Evolutionary conservation across 2,797 vertebrate species (phyloP).

Genomic region (Dromococcyx pavoninus): DNA sequence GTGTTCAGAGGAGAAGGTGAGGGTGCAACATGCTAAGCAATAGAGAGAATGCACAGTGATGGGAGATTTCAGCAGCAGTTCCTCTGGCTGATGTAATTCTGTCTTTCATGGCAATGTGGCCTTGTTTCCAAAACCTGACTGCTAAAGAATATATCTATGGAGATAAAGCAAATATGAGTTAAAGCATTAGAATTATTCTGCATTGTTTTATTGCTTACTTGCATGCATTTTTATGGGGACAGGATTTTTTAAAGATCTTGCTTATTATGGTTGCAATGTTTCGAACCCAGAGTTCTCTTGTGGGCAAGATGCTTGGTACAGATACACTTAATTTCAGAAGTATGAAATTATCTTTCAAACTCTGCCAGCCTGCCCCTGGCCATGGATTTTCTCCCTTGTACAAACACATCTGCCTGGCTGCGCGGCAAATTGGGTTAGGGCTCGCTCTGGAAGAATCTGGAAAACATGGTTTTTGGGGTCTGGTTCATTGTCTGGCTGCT

Average conservation of each 20-base stretch:
- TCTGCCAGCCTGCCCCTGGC: neutral
- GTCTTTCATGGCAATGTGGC: neutral
- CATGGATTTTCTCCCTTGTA: neutral
- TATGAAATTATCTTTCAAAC: neutral
- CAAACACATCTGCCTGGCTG: neutral
- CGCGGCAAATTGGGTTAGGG: neutral
- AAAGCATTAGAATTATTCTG: neutral
- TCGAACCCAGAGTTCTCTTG: neutral
- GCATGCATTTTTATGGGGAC: neutral
- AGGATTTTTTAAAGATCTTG: neutral
- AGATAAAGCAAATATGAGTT: neutral
- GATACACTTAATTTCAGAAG: neutral
- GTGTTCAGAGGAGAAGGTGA: conserved; percentile 95
- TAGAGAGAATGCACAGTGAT: neutral
- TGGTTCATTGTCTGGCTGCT: neutral
- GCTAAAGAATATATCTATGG: neutral
- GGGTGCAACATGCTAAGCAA: neutral
- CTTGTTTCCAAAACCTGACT: neutral
- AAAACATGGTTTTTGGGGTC: neutral
- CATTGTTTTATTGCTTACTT: neutral
- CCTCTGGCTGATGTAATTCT: neutral
- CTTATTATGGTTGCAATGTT: neutral
- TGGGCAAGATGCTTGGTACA: neutral
- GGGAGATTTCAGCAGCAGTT: neutral
- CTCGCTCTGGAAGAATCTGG: neutral